Evolutionary conservation across 2,797 vertebrate genomes (phyloP).

Genomic region (Sciurus carolinensis): DNA sequence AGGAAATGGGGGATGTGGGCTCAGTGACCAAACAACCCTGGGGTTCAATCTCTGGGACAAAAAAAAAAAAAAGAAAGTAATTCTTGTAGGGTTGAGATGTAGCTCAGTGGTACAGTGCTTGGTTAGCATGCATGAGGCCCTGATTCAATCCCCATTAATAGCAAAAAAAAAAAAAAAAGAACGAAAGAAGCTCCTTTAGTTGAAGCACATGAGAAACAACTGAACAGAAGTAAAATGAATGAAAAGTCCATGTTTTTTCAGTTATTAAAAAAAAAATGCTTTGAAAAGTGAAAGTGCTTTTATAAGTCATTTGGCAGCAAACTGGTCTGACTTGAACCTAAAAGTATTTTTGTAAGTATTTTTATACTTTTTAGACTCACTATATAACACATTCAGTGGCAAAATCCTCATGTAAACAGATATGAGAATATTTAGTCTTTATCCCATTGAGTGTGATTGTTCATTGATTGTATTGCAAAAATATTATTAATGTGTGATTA

Average conservation of each 20-base stretch:
- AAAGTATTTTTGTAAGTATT: conserved; percentile 27
- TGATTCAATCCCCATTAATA: no score
- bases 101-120: no score
- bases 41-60: no score
- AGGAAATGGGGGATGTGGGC: no score
- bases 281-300: conserved; percentile 68
- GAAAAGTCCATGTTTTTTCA: conserved; percentile 6
- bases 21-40: no score
- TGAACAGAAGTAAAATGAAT: not conserved
- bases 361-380: not conserved
- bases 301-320: conserved; percentile 68
- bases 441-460: not conserved
- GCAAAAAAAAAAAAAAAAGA: no score
- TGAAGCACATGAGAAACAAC: not conserved
- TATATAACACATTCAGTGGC: conserved; percentile 30
- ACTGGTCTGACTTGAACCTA: conserved; percentile 58
- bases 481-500: conserved; percentile 58
- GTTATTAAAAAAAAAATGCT: conserved; percentile 53
- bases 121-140: no score
- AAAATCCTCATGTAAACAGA: conserved; percentile 28
- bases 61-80: not conserved
- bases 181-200: not conserved
- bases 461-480: conserved; percentile 59
- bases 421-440: conserved; percentile 38
- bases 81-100: not conserved